phyloP scores from a whole-genome alignment of 2,113 vertebrate genomes.

The Solea solea region DNA sequence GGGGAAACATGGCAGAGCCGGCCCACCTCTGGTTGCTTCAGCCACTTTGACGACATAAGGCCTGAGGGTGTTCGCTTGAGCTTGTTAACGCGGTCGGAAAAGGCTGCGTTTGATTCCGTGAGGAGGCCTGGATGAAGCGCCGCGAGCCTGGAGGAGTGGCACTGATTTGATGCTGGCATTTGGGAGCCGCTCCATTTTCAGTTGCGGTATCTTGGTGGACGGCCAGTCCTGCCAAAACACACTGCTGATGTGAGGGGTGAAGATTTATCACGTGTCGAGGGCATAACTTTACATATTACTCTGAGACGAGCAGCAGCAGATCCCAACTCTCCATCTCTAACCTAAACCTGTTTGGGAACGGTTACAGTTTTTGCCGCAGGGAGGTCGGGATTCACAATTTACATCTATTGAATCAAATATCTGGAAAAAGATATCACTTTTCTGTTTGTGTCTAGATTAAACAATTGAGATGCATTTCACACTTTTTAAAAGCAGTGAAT shows the following conservation, averaged over 20 bases:
- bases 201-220: conserved; percentile 24
- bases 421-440: no score
- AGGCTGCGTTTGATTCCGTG: conserved; percentile 55
- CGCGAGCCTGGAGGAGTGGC: conserved; percentile 39
- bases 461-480: no score
- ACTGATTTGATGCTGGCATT: conserved; percentile 44
- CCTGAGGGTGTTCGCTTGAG: conserved; percentile 50
- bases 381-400: no score
- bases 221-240: conserved; percentile 28
- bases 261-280: conserved; percentile 15
- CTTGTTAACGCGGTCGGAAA: conserved; percentile 68
- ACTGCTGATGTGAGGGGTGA: conserved; percentile 21
- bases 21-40: conserved; percentile 59
- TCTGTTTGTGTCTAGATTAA: no score
- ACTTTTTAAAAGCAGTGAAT: no score
- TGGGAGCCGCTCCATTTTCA: conserved; percentile 30
- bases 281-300: conserved; percentile 24
- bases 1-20: conserved; percentile 54
- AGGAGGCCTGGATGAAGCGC: conserved; percentile 65
- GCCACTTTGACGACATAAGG: conserved; percentile 52
- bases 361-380: no score
- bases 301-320: neutral
- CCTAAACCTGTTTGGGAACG: no score
- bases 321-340: no score
- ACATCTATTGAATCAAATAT: no score